phyloP scores from a whole-genome alignment of 2,797 vertebrate genomes.

The Enteromius treurensis region DNA sequence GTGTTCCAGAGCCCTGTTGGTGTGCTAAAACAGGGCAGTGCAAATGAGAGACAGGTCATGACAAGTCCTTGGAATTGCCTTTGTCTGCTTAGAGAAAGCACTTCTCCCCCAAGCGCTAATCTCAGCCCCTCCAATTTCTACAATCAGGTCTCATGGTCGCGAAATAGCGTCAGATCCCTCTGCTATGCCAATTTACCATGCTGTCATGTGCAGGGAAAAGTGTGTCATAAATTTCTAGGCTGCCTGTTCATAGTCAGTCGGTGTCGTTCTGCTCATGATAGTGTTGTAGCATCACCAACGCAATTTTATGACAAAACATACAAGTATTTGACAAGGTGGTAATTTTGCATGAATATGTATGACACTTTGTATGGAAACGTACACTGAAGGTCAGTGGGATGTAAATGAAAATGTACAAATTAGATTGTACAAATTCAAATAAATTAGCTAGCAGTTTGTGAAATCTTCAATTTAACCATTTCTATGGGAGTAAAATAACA shows the following conservation, averaged over 20 bases:
- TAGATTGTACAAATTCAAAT: neutral
- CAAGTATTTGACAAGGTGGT: neutral
- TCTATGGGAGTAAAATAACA: neutral
- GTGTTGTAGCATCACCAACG: neutral
- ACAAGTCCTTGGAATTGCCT: constrained; percentile 53
- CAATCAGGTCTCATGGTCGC: constrained; percentile 25
- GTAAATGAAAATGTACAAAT: neutral
- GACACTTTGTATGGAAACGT: neutral
- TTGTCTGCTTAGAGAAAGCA: constrained; percentile 43
- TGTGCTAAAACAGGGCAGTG: constrained; percentile 41
- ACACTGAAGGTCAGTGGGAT: neutral
- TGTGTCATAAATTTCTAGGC: constrained; percentile 22
- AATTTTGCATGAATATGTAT: neutral
- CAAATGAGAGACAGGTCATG: constrained; percentile 49
- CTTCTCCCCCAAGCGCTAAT: constrained; percentile 37
- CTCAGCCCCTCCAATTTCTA: constrained; percentile 36
- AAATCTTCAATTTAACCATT: neutral
- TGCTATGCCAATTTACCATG: constrained; percentile 5
- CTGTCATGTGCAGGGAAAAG: neutral
- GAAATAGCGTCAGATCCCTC: constrained; percentile 30
- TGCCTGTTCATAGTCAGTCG: neutral
- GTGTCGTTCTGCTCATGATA: neutral
- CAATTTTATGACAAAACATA: neutral
- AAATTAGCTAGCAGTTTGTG: neutral
- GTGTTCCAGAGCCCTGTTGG: constrained; percentile 21